These are phyloP conservation scores for Cryptotis parvus DNA, from an alignment of 2,113 vertebrate genomes.

Conservation along the genomic window DNA sequence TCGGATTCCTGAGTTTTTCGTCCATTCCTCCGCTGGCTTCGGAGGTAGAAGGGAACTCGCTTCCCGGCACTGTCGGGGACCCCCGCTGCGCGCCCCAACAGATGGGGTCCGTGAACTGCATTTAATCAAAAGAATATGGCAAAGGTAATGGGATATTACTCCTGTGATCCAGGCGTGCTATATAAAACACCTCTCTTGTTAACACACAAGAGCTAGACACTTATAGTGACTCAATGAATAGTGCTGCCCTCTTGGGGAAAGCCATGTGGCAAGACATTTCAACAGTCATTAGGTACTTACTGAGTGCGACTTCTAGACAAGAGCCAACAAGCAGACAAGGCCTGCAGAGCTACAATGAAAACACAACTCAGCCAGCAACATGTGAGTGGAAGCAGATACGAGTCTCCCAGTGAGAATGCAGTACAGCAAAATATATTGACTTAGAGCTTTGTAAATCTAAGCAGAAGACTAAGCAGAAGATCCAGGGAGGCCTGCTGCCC, in stretches of 20 bases:
- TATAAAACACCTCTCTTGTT: background rate
- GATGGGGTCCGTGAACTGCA: background rate
- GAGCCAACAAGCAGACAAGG: background rate
- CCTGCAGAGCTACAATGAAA: background rate
- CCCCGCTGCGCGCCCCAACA: too few relatives aligned
- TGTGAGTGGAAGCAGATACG: background rate
- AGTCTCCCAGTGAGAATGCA: background rate
- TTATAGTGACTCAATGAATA: background rate
- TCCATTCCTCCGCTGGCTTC: too few relatives aligned
- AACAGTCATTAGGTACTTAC: background rate
- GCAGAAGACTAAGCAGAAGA: background rate
- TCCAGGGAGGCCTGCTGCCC: background rate
- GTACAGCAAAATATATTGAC: background rate
- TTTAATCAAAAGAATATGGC: background rate
- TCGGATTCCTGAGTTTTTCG: too few relatives aligned
- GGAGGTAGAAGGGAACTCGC: too few relatives aligned
- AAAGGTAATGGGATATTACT: background rate
- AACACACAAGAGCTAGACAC: background rate
- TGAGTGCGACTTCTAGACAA: background rate
- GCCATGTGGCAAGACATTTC: background rate
- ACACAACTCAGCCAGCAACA: constrained; percentile 8
- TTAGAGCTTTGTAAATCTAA: too few relatives aligned
- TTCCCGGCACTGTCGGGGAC: too few relatives aligned
- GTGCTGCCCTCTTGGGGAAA: background rate
- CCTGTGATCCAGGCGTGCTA: background rate